Conservation (phyloP, 2,888 invertebrate species). For the Deroplatys truncata region DNA sequence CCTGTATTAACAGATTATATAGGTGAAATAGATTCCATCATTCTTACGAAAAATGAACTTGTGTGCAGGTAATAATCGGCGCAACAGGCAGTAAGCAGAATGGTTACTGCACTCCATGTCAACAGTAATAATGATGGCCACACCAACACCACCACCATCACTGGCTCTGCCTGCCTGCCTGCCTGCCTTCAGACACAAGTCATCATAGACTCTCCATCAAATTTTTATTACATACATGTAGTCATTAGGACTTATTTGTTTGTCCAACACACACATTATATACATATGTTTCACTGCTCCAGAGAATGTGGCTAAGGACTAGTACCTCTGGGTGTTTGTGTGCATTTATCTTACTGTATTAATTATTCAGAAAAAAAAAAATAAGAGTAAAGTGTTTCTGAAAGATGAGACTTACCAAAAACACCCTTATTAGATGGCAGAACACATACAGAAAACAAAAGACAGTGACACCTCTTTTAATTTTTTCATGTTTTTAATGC, state of each 20-base stretch:
- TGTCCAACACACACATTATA: constrained; percentile 6
- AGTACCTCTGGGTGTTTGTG: constrained; percentile 8
- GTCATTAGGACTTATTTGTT: constrained; percentile 11
- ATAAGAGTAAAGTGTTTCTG: not conserved
- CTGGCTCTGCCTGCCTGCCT: not conserved
- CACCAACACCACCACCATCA: not conserved
- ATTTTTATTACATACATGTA: constrained; percentile 7
- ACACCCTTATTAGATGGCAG: not conserved
- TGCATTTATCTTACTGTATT: constrained; percentile 14
- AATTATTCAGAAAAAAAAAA: not conserved
- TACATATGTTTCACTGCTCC: not conserved
- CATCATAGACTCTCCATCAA: not conserved
- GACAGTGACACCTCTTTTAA: not conserved
- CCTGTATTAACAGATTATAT: not conserved
- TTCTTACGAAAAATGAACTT: not conserved
- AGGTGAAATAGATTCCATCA: not conserved
- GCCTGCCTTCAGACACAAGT: not conserved
- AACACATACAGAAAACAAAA: not conserved
- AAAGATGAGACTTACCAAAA: not conserved
- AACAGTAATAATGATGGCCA: not conserved
- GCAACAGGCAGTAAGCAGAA: not conserved
- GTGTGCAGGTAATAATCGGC: not conserved
- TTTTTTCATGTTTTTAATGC: constrained; percentile 3
- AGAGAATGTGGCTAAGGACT: constrained; percentile 4
- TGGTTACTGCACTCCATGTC: not conserved